Base-by-base conservation (phyloP, 2,113 vertebrate species). In the Oryzias curvinotus region DNA sequence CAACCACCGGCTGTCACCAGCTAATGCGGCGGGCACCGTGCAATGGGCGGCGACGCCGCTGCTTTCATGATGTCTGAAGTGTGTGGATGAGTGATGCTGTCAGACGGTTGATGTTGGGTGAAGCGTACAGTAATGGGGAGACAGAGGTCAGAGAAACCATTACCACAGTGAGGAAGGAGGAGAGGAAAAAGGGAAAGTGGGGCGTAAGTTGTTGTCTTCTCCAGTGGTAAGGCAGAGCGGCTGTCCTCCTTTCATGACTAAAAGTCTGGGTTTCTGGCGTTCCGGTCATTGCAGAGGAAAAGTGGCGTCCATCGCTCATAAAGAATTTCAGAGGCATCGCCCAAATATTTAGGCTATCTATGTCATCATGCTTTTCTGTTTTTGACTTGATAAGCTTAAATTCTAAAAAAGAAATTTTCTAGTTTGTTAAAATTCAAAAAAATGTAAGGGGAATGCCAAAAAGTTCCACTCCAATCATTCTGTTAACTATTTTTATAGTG, bases 131-230 rank as follows among this genome's bases (percentile, higher is more conserved):
- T 85, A 88, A 89, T 88, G 81, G 85, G 78, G 73, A 80, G 75
- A 84, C 85, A 85, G 80, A 89, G 87, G 88, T 91, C 87, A 84
- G 70, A 85, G 73, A 87, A 89, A 85, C 86, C 89, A 89, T 92
- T 90, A 89, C 75, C 67, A 57, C 62, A 15, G 65, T 63, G 75
- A 74, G 68, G 81, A 63, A 71, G 56, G 75, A 68, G 65, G 71
- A 68, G 50, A 51, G 47, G 65, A 61, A 71, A 67, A 76, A 62
- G 65, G 28, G 51, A 82, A 77, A 80, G 80, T 78, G 82, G 78
- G 81, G 58, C 49, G 65, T 58, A 56, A 30, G 10, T 56, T 58
- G 73, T 80, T 84, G 77, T 85, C 81, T 88, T 83, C 78, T 73
- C 57, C 62, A 71, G 79, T 70, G 46, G 59, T 61, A 55, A 78